Evolutionary conservation across 2,888 invertebrate species (phyloP), one percentile per base, ranked within the genome.

Genomic region (Hyposoter didymator): DNA sequence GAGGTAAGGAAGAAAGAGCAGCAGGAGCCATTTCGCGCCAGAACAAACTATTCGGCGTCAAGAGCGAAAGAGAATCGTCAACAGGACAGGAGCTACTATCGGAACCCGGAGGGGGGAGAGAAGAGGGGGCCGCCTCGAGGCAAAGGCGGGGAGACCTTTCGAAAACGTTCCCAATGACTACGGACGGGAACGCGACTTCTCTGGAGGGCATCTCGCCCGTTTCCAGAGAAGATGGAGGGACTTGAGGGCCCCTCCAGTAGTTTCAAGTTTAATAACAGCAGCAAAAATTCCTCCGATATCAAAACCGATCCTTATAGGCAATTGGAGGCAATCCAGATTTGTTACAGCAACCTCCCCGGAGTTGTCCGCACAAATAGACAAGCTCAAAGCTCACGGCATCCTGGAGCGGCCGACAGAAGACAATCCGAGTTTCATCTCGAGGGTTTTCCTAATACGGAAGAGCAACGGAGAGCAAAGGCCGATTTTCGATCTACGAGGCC

Each of bases 401-500:
- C 12, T 78, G 45, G 39, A 67, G 55, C 43, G 59, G 17, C 69
- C 59, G 4, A 14, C 7, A 17, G 28, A 67, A 12, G 39, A 49
- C 28, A 35, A 75, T 10, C 83, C 86, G 64, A 84, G 86, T n/a
- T 84, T 82, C n/a, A 83, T 83, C 10, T 84, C 84, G 32, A 75
- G 49, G 17, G 76, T 88, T 62, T 87, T 87, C 22, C 32, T 82
- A 17, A 47, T 83, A 19, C 39, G 19, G 52, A 87, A 87, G 28
- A 66, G 73, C 70, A 76, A 49, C 47, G 78, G 83, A 32, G 78
- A 55, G n/a, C n/a, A 82, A 19, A 76, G 91, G 94, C 86, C 94
- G 94, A 88, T 94, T 93, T 67, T 94, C 94, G n/a, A 88, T 94
- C 73, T 88, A 90, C 39, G 92, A 90, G 87, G 87, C 87, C 10